These are phyloP conservation scores for Pholis gunnellus DNA, from an alignment of 2,113 vertebrate genomes.

Conservation along the genomic window DNA sequence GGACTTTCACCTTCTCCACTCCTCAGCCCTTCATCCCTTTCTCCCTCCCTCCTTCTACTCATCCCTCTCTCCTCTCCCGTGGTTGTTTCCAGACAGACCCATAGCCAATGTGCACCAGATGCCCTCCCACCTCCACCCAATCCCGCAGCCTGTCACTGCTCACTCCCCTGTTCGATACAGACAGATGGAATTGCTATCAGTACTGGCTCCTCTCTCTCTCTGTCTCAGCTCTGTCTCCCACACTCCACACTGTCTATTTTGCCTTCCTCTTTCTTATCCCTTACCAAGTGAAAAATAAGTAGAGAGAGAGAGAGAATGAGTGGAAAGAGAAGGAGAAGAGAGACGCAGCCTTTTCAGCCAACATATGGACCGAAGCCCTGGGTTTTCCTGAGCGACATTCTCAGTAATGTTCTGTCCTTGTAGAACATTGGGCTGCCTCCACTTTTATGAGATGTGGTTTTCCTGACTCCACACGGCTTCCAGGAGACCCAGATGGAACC, in stretches of 20 bases:
- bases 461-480: constrained; percentile 97
- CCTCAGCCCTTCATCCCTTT: constrained; percentile 80
- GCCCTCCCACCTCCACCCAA: constrained; percentile 71
- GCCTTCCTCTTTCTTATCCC: constrained; percentile 76
- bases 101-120: constrained; percentile 96
- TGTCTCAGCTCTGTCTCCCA: constrained; percentile 71
- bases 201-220: constrained; percentile 75
- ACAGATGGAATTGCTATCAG: constrained; percentile 99
- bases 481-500: constrained; percentile 97
- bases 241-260: constrained; percentile 70
- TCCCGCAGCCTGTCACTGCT: constrained; percentile 95
- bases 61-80: constrained; percentile 85
- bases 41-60: constrained; percentile 46
- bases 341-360: constrained; percentile 84
- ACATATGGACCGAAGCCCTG: constrained; percentile 93
- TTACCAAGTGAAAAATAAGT: constrained; percentile 74
- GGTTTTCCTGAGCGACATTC: constrained; percentile 97
- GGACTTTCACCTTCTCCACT: constrained; percentile 51
- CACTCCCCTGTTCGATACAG: constrained; percentile 81
- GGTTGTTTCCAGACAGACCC: constrained; percentile 92
- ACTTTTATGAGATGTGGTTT: constrained; percentile 99
- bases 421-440: constrained; percentile 99
- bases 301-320: constrained; percentile 43
- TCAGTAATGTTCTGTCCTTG: constrained; percentile 99
- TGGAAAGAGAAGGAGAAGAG: constrained; percentile 55